Base-by-base conservation (phyloP, 2,888 invertebrate species). In the Timema podura region DNA sequence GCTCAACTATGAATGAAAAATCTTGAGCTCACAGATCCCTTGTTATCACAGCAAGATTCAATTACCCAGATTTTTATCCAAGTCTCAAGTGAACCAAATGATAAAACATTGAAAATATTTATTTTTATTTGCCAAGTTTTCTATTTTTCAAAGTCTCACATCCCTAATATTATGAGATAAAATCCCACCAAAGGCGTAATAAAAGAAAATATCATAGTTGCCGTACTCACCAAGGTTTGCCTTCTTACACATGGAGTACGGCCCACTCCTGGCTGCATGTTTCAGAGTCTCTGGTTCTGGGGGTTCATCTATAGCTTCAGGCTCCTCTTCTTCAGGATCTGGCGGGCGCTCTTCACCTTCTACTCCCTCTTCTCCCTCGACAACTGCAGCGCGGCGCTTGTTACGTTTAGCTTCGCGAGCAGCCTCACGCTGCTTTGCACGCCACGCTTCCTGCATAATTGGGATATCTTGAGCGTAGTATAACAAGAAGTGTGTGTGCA, bases 401-500 rank as follows among this genome's bases (percentile, higher is more conserved):
- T 64, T 83, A 83, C 83, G 76, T 74, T 81, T 85, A 70, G 87
- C 88, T 70, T 85, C 85, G 6, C 84, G 82, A 73, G 83, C 86
- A 70, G 82, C 85, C 79, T 89, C 91, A 76, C 81, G 86, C 77
- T 91, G 89, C 76, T 91, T 92, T 10, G 82, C 81, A 0, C 87
- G 83, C 78, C 89, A 86, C 11, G 89, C 85, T 68, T 89, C 90
- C 77, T 93, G 93, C 94, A 95, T 93, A 68, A 88, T 87, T 0
- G 91, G 90, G 74, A 95, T 84, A 68, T 95, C 93, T 68, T 89
- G 88, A 0, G 93, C 91, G 79, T 98, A 98, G 81, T 98, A 95
- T 16, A 98, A 83, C 74, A 94, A 86, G 80, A 98, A 98, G 78
- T 98, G 96, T 75, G 92, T 90, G 81, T 95, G 95, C 2, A 95